These are phyloP conservation scores for Cantharis rufa DNA, from an alignment of 2,888 invertebrate species.

Conservation along the genomic window DNA sequence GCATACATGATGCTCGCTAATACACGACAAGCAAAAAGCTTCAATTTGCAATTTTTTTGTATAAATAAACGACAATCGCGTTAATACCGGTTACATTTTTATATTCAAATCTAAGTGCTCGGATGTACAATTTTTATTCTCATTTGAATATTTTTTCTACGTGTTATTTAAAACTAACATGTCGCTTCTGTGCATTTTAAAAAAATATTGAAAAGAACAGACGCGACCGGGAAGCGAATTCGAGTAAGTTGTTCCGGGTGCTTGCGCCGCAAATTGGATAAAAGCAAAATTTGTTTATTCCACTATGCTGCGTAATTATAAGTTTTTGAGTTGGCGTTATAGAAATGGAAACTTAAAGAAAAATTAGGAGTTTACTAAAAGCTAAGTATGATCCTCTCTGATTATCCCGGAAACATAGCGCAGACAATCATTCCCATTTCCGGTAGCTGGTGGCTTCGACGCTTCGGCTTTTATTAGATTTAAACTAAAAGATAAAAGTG, in stretches of 20 bases:
- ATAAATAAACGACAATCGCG: background rate
- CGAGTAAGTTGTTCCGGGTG: background rate
- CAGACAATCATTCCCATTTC: constrained; percentile 44
- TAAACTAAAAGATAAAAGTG: constrained; percentile 27
- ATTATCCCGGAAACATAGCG: constrained; percentile 42
- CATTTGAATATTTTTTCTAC: background rate
- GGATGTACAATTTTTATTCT: background rate
- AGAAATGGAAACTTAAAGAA: background rate
- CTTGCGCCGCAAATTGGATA: too few relatives aligned
- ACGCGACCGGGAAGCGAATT: background rate
- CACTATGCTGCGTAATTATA: background rate
- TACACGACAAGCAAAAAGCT: constrained; percentile 31
- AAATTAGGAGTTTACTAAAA: background rate
- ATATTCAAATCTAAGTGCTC: background rate
- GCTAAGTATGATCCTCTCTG: constrained; percentile 15
- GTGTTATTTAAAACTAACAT: background rate
- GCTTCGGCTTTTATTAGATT: constrained; percentile 31
- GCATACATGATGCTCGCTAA: constrained; percentile 53
- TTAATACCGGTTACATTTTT: background rate
- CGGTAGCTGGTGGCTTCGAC: constrained; percentile 35
- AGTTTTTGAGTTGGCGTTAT: background rate
- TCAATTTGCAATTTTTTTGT: constrained; percentile 21
- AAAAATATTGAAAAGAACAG: background rate
- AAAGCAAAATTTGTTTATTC: background rate
- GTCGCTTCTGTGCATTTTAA: background rate